Base-by-base conservation (phyloP, 1,140 invertebrate genomes). In the Drosophila kepulauana region DNA sequence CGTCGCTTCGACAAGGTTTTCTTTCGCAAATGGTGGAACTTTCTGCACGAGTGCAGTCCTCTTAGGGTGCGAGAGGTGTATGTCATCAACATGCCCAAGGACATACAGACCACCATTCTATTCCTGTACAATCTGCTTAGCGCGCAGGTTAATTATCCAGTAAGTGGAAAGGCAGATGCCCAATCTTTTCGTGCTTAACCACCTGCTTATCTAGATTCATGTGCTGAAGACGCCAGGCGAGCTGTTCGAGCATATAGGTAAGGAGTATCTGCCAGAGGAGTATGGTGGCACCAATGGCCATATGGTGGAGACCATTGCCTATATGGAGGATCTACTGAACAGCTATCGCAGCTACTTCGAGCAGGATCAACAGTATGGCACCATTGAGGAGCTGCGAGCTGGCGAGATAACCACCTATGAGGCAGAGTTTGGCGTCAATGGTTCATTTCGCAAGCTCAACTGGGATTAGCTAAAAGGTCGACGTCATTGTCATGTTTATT, bases 371-470 rank as follows among this genome's bases (percentile, higher is more conserved):
- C 92, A 93, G 46, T 93, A 93, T 45, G 89, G 93, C 4, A 93
- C 94, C 10, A 93, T 94, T 59, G 95, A 96, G 81, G 92, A 93
- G n/a, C 93, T 94, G 68, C 93, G 95, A 59, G 93, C 93, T 0
- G 95, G 94, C 3, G 94, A 94, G 79, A 93, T 95, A 2, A 94
- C 94, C 81, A 94, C 93, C n/a, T 91, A 93, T 5, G 93, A 94
- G 45, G 93, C 93, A 1, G 91, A 95, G 35, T 95, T 95, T 74
- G 95, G 95, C 2, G 91, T 94, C 13, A 94, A 94, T 58, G 95
- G 95, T 8, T 95, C 94, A 61, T 95, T 95, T 82, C 93, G 95
- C 59, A 92, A 93, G 79, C 88, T 95, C 43, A 92, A 93, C 48
- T 78, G 88, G 78, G 91, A 92, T 66, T 92, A 77, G 78, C 43